A percentile compares a stretch with the other conserved stretches of the same genome.
Evolutionary conservation across 92 coral and sea anemone species (phyloP).

Genomic region (Diadumene lineata): DNA sequence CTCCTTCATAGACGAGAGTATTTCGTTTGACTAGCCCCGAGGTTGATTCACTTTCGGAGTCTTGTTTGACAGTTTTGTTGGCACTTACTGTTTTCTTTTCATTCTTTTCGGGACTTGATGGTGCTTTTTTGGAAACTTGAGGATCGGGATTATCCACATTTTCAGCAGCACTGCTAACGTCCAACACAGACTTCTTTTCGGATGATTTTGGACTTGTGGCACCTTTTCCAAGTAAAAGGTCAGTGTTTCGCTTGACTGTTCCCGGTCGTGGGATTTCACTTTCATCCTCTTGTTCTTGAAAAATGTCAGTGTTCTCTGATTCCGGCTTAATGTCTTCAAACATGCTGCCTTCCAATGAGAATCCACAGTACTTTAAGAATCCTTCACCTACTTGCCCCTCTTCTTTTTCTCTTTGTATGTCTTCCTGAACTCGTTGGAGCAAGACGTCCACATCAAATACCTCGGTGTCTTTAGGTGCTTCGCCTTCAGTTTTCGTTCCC

Average conservation of each 20-base stretch:
- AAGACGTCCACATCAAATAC: constrained; percentile 30
- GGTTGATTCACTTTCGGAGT: constrained; percentile 5
- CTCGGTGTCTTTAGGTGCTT: constrained; percentile 6
- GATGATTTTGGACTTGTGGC: neutral
- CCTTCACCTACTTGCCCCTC: constrained; percentile 6
- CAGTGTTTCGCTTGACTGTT: constrained; percentile 32
- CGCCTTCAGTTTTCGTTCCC: neutral
- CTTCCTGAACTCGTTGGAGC: constrained; percentile 53
- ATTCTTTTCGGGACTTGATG: neutral
- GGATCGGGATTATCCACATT: neutral
- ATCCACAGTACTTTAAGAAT: neutral
- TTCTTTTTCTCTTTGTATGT: constrained; percentile 43
- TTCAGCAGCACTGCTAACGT: neutral
- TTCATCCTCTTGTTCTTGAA: constrained; percentile 14
- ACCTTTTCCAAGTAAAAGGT: constrained; percentile 20
- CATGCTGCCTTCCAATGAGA: neutral
- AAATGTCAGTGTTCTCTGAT: neutral
- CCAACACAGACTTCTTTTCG: neutral
- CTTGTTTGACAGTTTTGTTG: neutral
- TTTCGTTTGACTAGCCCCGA: constrained; percentile 52
- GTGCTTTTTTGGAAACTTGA: neutral
- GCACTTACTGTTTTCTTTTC: neutral
- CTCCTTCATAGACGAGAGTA: constrained; percentile 48
- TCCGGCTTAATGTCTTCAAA: constrained; percentile 8
- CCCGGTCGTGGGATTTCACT: constrained; percentile 42